A percentile compares a stretch with the other conserved stretches of the same genome.
Conservation (phyloP, 2,113 vertebrate species). For the Lathamus discolor region DNA sequence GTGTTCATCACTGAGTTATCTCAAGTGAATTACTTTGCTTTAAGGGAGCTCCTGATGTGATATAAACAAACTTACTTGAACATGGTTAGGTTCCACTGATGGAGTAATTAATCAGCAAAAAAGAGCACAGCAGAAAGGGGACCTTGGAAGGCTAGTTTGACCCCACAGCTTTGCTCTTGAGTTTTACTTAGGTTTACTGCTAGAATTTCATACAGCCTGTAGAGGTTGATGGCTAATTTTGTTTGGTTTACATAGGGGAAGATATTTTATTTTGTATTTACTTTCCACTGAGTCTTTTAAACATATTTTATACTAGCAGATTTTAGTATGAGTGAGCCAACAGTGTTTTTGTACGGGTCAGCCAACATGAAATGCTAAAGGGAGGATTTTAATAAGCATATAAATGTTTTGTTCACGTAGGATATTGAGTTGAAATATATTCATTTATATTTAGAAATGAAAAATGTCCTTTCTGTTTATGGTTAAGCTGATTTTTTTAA, state of each 20-base stretch:
- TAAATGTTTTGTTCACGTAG: not conserved
- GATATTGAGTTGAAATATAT: not conserved
- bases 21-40: not conserved
- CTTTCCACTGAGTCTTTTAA: not conserved
- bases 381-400: not conserved
- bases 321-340: not conserved
- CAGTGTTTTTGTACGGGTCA: not conserved
- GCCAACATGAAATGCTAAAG: not conserved
- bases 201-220: not conserved
- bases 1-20: not conserved
- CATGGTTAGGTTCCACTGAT: not conserved
- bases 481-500: conserved; percentile 49
- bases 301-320: not conserved
- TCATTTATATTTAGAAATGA: not conserved
- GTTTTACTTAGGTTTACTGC: not conserved
- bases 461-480: conserved; percentile 29
- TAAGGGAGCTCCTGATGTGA: not conserved
- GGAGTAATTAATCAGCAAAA: not conserved
- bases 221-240: not conserved
- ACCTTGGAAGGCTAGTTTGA: not conserved
- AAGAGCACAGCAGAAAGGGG: not conserved
- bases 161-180: not conserved
- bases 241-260: not conserved
- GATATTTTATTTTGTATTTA: not conserved
- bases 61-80: not conserved